Evolutionary conservation across 2,113 vertebrate species (phyloP), one percentile per base, ranked within the genome.

Genomic region (Salvator merianae): DNA sequence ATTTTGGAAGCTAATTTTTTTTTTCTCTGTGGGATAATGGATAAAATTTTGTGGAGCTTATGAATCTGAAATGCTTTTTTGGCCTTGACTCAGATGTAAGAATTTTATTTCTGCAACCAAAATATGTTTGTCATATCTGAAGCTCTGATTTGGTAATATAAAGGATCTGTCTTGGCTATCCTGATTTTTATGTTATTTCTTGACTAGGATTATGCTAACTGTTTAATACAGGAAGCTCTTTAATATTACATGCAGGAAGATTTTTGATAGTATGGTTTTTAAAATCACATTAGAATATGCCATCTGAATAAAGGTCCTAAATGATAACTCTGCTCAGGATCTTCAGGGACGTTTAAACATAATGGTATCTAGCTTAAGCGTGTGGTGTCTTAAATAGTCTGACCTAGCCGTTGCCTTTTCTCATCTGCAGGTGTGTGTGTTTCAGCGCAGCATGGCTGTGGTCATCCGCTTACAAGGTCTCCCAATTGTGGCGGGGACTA

Each of bases 401-500:
- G 97, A 99, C 96, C 93, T 97, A 87, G 97, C 96, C 96, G 95
- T 97, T 99, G 96, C 98, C 97, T 97, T 98, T 98, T 98, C 97
- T 97, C 97, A 95, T 97, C 98, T 98, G 97, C 98, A 99, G 99
- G 99, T 99, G 97, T 97, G 95, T 97, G 97, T 98, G 95, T 97
- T 97, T 97, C 98, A 97, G 97, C 97, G 97, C 98, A 98, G 96
- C 98, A 99, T 99, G 99, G 99, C 99, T 94, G 99, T 99, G 97
- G 99, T 99, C 97, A 99, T 99, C 98, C 98, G 98, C 95, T 98
- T 99, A 96, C 99, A 99, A 96, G 98, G 99, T 97, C 98, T 99
- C 97, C 98, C 99, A 95, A 99, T 99, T 97, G 98, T 99, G 97
- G 99, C 98, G 90, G 99, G 99, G 96, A 99, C 99, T 97, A 99